Conservation (phyloP, 1,140 invertebrate genomes). For the Diorhabda carinulata region DNA sequence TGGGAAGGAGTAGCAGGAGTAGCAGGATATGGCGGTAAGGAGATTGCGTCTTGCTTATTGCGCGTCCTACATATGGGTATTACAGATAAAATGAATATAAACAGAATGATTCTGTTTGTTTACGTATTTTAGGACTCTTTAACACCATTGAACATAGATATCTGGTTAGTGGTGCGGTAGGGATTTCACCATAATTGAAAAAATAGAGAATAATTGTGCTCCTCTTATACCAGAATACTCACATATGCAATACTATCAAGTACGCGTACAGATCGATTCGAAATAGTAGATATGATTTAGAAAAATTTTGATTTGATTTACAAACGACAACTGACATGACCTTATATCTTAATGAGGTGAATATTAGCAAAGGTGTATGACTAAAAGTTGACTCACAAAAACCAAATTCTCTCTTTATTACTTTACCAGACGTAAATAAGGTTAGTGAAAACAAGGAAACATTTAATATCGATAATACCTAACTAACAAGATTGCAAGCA, state of each 20-base stretch:
- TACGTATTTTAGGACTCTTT: slow-evolving; percentile 24
- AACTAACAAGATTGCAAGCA: slow-evolving; percentile 9
- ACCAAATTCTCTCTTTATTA: slow-evolving; percentile 21
- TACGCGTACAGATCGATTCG: slow-evolving; percentile 24
- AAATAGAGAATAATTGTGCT: neutral
- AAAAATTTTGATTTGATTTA: slow-evolving; percentile 24
- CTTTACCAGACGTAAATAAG: slow-evolving; percentile 22
- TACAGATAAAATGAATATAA: slow-evolving; percentile 20
- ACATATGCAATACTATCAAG: slow-evolving; percentile 21
- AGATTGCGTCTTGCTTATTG: slow-evolving; percentile 21
- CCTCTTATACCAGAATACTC: slow-evolving; percentile 20
- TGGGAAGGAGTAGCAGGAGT: slow-evolving; percentile 11
- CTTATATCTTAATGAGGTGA: slow-evolving; percentile 24
- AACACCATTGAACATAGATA: slow-evolving; percentile 26
- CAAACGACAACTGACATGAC: slow-evolving; percentile 21
- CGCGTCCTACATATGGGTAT: slow-evolving; percentile 15
- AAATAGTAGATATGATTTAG: slow-evolving; percentile 19
- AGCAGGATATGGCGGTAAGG: slow-evolving; percentile 18
- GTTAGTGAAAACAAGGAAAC: slow-evolving; percentile 18
- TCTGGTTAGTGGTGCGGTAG: slow-evolving; percentile 23
- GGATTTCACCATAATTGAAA: slow-evolving; percentile 26
- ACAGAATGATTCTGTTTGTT: slow-evolving; percentile 23
- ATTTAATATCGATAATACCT: slow-evolving; percentile 17
- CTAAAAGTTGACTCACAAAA: slow-evolving; percentile 20
- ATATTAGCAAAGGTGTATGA: slow-evolving; percentile 23